Percentiles rank a stretch among this genome's conserved stretches.
These are phyloP conservation scores for Argentina silus DNA, from an alignment of 2,797 vertebrate species.

Conservation along the genomic window DNA sequence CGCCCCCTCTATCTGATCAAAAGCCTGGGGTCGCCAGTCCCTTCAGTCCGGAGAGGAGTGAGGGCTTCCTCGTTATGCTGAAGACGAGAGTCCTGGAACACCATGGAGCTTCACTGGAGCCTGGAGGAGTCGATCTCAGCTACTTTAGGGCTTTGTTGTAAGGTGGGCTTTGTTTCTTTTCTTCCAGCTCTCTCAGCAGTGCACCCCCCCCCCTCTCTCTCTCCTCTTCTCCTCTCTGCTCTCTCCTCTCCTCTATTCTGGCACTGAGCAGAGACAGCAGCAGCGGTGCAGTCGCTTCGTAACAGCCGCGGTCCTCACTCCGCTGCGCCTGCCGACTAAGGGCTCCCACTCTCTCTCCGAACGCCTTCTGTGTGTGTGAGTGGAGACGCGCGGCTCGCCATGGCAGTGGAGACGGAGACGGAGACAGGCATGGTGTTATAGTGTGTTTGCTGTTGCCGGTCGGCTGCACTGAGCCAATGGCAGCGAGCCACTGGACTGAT, in stretches of 20 bases:
- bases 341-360: slow-evolving; percentile 18
- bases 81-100: slow-evolving; percentile 21
- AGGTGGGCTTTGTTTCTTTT: slow-evolving; percentile 11
- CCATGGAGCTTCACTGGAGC: slow-evolving; percentile 1
- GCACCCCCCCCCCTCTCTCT: not conserved
- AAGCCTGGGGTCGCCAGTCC: slow-evolving; percentile 24
- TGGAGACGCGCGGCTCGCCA: slow-evolving; percentile 2
- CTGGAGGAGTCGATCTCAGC: not conserved
- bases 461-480: slow-evolving; percentile 41
- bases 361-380: slow-evolving; percentile 25
- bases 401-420: slow-evolving; percentile 6
- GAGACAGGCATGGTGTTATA: slow-evolving; percentile 45
- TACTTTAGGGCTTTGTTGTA: not conserved
- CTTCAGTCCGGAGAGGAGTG: slow-evolving; percentile 28
- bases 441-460: slow-evolving; percentile 26
- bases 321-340: not conserved
- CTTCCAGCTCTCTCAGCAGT: too few relatives aligned
- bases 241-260: slow-evolving; percentile 5
- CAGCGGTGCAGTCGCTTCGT: slow-evolving; percentile 1
- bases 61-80: slow-evolving; percentile 19
- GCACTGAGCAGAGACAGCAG: slow-evolving; percentile 22
- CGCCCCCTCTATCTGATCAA: slow-evolving; percentile 10
- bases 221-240: not conserved
- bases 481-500: slow-evolving; percentile 33
- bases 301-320: not conserved